phyloP scores from a whole-genome alignment of 2,888 invertebrate species.

The Ennomos quercinarius region DNA sequence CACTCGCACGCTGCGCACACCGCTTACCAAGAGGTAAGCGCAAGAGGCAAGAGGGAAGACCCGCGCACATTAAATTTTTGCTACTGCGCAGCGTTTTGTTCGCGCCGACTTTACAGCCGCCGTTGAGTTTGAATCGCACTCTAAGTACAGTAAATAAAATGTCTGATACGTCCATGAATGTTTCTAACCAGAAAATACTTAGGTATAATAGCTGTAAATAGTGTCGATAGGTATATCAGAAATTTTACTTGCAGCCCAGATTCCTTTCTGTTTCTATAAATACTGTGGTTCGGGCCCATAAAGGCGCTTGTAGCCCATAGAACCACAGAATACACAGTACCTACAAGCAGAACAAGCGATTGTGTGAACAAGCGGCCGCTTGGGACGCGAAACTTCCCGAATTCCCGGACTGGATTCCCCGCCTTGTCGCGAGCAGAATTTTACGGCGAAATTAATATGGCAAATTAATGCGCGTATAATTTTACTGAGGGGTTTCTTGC shows the following conservation, averaged over 20 bases:
- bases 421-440: conserved; percentile 84
- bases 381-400: conserved; percentile 79
- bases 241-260: not conserved
- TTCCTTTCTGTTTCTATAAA: not conserved
- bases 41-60: too few species aligned
- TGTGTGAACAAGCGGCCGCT: conserved; percentile 81
- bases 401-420: conserved; percentile 61
- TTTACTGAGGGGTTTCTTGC: conserved; percentile 78
- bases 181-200: too few species aligned
- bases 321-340: conserved; percentile 49
- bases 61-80: too few species aligned
- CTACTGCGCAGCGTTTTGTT: too few species aligned
- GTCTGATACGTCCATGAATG: too few species aligned
- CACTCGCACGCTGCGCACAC: too few species aligned
- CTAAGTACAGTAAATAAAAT: too few species aligned
- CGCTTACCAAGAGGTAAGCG: too few species aligned
- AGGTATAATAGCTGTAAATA: too few species aligned
- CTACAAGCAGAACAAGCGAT: conserved; percentile 66
- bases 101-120: too few species aligned
- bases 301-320: conserved; percentile 25
- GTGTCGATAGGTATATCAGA: too few species aligned
- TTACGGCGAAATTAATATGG: conserved; percentile 86
- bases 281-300: conserved; percentile 13
- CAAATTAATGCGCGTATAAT: conserved; percentile 86
- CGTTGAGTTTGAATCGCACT: too few species aligned